Evolutionary conservation across 2,888 invertebrate species (phyloP).

Genomic region (Caenorhabditis virilis): DNA sequence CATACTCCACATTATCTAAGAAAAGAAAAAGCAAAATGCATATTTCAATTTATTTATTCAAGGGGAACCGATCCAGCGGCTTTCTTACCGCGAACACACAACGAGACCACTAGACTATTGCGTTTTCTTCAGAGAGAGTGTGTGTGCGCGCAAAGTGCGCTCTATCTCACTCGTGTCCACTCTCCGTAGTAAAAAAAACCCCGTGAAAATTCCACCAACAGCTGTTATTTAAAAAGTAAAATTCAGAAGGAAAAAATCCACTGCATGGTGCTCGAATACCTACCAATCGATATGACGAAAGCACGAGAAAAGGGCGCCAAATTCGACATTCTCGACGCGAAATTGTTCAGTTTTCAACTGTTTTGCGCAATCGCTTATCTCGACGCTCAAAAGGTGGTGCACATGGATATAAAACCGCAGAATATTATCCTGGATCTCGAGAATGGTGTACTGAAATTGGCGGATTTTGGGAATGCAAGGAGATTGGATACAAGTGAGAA

Average conservation of each 20-base stretch:
- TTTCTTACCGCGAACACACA: too few species aligned
- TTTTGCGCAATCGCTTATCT: conserved; percentile 52
- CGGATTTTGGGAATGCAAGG: conserved; percentile 61
- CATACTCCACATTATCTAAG: too few species aligned
- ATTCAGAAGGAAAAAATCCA: conserved; percentile 31
- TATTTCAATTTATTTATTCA: too few species aligned
- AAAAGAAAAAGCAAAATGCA: too few species aligned
- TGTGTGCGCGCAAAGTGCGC: too few species aligned
- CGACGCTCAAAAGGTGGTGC: conserved; percentile 42
- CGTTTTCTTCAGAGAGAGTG: too few species aligned
- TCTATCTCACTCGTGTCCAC: too few species aligned
- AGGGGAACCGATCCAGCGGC: too few species aligned
- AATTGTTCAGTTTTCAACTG: conserved; percentile 55
- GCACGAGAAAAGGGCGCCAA: conserved; percentile 37
- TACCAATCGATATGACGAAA: conserved; percentile 50
- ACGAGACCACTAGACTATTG: too few species aligned
- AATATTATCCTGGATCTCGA: conserved; percentile 54
- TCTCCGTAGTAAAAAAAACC: too few species aligned
- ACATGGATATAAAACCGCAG: conserved; percentile 61
- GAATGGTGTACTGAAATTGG: conserved; percentile 45
- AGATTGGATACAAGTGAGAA: conserved; percentile 27
- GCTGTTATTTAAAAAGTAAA: not conserved
- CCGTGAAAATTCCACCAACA: too few species aligned
- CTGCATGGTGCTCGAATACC: conserved; percentile 53
- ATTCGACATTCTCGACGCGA: conserved; percentile 43